Conservation (phyloP, 37 sponge, comb jelly and placozoan species). For the Oscarella lobularis region DNA sequence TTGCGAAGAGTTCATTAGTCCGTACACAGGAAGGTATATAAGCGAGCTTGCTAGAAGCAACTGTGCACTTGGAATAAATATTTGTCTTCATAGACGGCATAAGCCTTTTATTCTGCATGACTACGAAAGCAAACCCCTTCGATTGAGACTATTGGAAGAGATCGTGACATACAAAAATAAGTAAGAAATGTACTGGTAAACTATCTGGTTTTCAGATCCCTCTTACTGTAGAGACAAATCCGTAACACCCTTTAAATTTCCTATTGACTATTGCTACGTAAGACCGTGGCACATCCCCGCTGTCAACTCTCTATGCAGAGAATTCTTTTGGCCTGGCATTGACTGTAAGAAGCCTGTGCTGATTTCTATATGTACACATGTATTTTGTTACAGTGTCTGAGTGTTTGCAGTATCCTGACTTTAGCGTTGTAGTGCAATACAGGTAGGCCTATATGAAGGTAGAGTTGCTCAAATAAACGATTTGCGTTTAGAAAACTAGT, state of each 20-base stretch:
- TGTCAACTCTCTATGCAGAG: conserved; percentile 39
- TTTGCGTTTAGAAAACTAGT: conserved; percentile 42
- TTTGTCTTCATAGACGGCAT: conserved; percentile 14
- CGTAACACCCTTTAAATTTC: too few species aligned
- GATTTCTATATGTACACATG: not conserved
- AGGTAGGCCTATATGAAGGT: not conserved
- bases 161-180: not conserved
- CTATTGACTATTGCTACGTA: conserved; percentile 61
- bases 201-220: too few species aligned
- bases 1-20: not conserved
- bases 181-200: not conserved
- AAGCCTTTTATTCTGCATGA: conserved; percentile 58
- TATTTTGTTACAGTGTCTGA: conserved; percentile 22
- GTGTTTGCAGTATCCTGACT: conserved; percentile 74
- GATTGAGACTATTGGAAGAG: conserved; percentile 27
- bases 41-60: not conserved
- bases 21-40: conserved; percentile 3
- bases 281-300: conserved; percentile 40
- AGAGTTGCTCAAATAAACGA: not conserved
- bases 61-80: not conserved
- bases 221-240: too few species aligned
- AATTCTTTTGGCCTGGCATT: conserved; percentile 66
- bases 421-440: conserved; percentile 52
- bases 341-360: conserved; percentile 14
- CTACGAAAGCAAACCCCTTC: conserved; percentile 18